Conservation (phyloP, 2,113 vertebrate genomes). For the mouse (Mus musculus) region DNA sequence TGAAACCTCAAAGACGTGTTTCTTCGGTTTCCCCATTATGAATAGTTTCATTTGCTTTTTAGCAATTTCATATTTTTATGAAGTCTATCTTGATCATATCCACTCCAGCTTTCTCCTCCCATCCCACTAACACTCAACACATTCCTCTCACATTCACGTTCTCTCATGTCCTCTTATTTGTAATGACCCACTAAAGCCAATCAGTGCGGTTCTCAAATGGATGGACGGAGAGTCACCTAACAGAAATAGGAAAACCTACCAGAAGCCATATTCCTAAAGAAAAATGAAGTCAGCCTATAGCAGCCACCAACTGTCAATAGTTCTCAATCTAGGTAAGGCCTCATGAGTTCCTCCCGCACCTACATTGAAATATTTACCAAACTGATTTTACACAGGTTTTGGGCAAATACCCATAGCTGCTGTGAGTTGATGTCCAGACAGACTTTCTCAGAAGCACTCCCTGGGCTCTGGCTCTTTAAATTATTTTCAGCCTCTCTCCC, state of each 20-base stretch:
- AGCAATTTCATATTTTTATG: background rate
- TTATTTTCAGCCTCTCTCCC: background rate
- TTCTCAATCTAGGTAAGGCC: background rate
- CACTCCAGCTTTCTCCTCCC: too few relatives aligned
- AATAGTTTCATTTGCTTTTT: background rate
- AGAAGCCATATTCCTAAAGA: too few relatives aligned
- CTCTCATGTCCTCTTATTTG: background rate
- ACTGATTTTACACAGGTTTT: background rate
- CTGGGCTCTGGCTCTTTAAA: background rate
- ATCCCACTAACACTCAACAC: too few relatives aligned
- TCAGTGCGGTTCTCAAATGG: background rate
- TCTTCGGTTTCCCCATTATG: background rate
- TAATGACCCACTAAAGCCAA: background rate
- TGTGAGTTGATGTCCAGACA: background rate
- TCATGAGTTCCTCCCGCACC: background rate
- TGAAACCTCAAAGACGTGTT: background rate
- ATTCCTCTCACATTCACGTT: background rate
- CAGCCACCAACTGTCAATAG: background rate
- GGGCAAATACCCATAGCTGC: too few relatives aligned
- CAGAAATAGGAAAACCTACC: background rate
- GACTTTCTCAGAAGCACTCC: background rate
- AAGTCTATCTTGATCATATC: background rate
- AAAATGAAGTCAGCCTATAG: background rate
- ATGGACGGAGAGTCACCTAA: background rate
- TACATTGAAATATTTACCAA: background rate